Percentiles rank a stretch among this genome's conserved stretches.
These are phyloP conservation scores for Lanius ludovicianus DNA, from an alignment of 2,113 vertebrate genomes.

Conservation along the genomic window DNA sequence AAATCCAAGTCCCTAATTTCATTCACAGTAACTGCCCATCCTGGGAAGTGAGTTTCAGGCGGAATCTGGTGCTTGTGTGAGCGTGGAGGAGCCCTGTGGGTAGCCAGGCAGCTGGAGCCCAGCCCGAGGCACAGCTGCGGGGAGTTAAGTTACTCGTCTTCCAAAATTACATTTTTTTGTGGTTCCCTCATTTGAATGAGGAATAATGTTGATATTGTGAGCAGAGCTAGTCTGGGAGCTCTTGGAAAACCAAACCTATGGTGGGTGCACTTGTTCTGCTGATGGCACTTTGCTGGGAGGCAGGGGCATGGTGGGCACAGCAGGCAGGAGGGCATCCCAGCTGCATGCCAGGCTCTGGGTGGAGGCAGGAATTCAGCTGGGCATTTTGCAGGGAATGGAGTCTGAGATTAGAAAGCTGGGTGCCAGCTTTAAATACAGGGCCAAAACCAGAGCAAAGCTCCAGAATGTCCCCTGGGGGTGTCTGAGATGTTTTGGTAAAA, in stretches of 20 bases:
- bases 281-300: neutral
- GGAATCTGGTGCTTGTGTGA: neutral
- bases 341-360: accelerated
- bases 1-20: neutral
- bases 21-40: neutral
- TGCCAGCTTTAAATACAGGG: neutral
- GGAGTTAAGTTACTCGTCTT: constrained; percentile 35
- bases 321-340: accelerated
- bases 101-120: constrained; percentile 41
- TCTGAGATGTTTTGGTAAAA: neutral
- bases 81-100: neutral
- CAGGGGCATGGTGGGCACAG: neutral
- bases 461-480: neutral
- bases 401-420: neutral
- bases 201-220: constrained; percentile 51
- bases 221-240: neutral
- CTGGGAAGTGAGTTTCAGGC: neutral
- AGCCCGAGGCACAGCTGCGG: constrained; percentile 48
- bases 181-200: constrained; percentile 42
- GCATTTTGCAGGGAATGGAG: neutral
- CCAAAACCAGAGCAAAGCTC: neutral
- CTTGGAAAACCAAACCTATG: neutral
- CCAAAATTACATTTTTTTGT: constrained; percentile 56
- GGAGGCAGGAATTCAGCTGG: neutral
- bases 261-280: neutral